Evolutionary conservation across 2,113 vertebrate genomes (phyloP), one percentile per base, ranked within the genome.

Genomic region (Hiodon alosoides): DNA sequence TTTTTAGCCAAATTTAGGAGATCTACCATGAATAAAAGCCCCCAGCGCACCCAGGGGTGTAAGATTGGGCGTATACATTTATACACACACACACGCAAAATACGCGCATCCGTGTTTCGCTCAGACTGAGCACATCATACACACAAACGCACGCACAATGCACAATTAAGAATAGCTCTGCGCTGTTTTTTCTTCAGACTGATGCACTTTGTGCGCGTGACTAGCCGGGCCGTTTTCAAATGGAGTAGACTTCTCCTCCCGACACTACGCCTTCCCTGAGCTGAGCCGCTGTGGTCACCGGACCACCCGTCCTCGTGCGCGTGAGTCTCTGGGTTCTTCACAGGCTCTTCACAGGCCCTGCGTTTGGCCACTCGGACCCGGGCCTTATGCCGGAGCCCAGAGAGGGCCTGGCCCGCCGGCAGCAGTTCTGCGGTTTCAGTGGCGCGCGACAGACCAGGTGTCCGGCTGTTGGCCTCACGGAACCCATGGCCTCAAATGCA

Each of bases 1-100:
- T 87, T 92, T 31, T 89, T 87, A 81, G 84, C 86, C 82, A 86
- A 85, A 85, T 91, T 88, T 90, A 83, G 83, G 85, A 89, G 86
- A 86, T 91, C 79, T 81, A 83, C 86, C 80, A 2, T 84, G 83
- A 87, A 88, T 87, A 88, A 90, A 79, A 82, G 83, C 85, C 86
- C 82, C 84, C 81, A 82, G 80, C 77, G 78, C 80, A 87, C 85
- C 85, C 71, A 77, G 85, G 84, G 86, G 84, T 58, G 69, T 69
- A 79, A 85, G 85, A 89, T 88, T 87, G 89, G 86, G 86, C 77
- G 57, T 71, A 46, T 46, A 9, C 47, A 3, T 60, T 64, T 4
- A 4, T 67, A 11, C 13, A 3, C 48, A 0, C 46, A 85, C 74
- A 83, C 74, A 80, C 61, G 67, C 78, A 59, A 78, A 77, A 31